A percentile compares a stretch with the other conserved stretches of the same genome.
phyloP scores from a whole-genome alignment of 2,113 vertebrate species.

The Chloropsis hardwickii region DNA sequence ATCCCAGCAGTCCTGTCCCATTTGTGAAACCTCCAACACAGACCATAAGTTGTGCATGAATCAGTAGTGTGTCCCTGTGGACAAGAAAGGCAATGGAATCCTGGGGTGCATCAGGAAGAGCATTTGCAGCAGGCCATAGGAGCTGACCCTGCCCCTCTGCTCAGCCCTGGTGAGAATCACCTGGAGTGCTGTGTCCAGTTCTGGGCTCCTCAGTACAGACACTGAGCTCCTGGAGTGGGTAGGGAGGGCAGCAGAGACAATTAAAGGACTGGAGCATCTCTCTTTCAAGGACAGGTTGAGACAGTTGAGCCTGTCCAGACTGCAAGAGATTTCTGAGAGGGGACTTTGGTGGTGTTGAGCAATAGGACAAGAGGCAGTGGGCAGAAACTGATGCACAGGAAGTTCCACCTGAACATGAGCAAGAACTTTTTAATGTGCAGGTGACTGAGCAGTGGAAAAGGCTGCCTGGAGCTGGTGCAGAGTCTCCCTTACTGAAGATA shows the following conservation, averaged over 20 bases:
- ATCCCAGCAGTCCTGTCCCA: too few species aligned
- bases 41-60: not conserved
- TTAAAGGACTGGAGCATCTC: not conserved
- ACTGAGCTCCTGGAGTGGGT: not conserved
- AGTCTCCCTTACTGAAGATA: not conserved
- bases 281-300: not conserved
- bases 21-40: too few species aligned
- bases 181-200: not conserved
- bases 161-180: not conserved
- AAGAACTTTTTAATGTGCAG: not conserved
- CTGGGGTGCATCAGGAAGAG: not conserved
- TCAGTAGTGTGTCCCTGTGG: not conserved
- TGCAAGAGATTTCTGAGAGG: not conserved
- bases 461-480: not conserved
- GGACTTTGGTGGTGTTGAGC: not conserved
- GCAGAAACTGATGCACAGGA: not conserved
- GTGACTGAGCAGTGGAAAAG: not conserved
- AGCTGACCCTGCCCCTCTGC: not conserved
- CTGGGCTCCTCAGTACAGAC: not conserved
- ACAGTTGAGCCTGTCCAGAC: not conserved
- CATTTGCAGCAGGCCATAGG: not conserved
- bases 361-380: not conserved
- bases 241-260: not conserved
- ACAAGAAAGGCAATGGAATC: not conserved
- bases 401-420: not conserved